Evolutionary conservation across 2,888 invertebrate genomes (phyloP).

Genomic region (Dermolepida albohirtum): DNA sequence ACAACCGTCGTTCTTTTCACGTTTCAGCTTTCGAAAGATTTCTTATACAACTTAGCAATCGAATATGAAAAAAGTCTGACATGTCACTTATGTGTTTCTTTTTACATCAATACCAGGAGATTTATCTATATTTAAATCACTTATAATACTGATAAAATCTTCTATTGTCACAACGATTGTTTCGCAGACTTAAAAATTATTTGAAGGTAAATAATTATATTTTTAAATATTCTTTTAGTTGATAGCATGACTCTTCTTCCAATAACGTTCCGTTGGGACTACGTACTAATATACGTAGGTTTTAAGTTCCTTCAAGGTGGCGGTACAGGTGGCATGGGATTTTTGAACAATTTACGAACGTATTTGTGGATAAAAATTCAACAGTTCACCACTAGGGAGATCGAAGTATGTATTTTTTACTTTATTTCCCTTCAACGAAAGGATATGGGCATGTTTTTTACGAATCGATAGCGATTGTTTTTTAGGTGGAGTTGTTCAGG

Average conservation of each 20-base stretch:
- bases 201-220: no score
- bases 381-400: conserved; percentile 94
- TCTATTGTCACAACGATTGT: no score
- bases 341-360: conserved; percentile 90
- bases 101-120: no score
- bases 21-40: no score
- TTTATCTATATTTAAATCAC: no score
- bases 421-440: no score
- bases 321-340: conserved; percentile 91
- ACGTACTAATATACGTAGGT: conserved; percentile 85
- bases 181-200: no score
- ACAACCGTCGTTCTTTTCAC: no score
- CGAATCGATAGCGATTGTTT: conserved; percentile 47
- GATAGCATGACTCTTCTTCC: conserved; percentile 77
- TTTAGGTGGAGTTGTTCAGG: conserved; percentile 82
- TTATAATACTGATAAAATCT: no score
- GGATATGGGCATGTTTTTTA: neutral
- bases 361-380: conserved; percentile 96
- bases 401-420: conserved; percentile 72
- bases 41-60: no score
- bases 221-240: conserved; percentile 70
- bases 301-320: conserved; percentile 97
- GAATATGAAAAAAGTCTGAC: no score
- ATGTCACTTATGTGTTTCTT: no score
- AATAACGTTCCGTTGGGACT: conserved; percentile 86